Evolutionary conservation across 2,113 vertebrate genomes (phyloP).

Genomic region (Sigmodon hispidus): DNA sequence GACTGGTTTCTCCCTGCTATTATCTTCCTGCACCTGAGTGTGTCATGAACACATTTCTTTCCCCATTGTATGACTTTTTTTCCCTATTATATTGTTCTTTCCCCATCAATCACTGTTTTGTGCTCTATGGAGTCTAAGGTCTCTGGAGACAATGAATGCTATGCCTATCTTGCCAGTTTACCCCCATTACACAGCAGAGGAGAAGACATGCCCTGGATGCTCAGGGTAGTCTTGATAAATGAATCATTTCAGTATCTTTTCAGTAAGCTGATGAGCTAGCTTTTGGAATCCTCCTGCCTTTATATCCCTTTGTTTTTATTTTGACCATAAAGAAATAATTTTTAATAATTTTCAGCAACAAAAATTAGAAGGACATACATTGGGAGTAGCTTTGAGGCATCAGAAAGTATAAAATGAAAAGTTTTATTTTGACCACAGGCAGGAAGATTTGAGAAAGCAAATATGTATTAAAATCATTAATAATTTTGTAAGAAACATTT

Average conservation of each 20-base stretch:
- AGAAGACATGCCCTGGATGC: background rate
- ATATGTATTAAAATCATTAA: background rate
- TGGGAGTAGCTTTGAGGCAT: background rate
- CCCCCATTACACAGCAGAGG: background rate
- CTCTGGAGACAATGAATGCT: background rate
- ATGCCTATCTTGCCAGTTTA: background rate
- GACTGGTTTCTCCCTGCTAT: background rate
- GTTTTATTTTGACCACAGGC: background rate
- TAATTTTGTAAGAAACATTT: conserved; percentile 17
- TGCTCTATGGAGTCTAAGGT: background rate
- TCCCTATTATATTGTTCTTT: background rate
- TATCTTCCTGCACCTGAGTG: rapidly evolving
- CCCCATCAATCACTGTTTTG: background rate
- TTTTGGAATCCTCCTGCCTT: background rate
- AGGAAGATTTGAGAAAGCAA: background rate
- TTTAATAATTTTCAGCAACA: conserved; percentile 34
- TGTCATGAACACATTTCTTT: background rate
- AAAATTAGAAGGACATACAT: background rate
- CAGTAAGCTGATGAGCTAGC: background rate
- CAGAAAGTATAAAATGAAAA: background rate
- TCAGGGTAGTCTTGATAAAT: background rate
- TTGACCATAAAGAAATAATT: background rate
- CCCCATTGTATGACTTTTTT: background rate
- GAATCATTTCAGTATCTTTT: conserved; percentile 29
- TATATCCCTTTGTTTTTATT: background rate